Evolutionary conservation across 2,113 vertebrate genomes (phyloP).

Genomic region (Odontesthes bonariensis): DNA sequence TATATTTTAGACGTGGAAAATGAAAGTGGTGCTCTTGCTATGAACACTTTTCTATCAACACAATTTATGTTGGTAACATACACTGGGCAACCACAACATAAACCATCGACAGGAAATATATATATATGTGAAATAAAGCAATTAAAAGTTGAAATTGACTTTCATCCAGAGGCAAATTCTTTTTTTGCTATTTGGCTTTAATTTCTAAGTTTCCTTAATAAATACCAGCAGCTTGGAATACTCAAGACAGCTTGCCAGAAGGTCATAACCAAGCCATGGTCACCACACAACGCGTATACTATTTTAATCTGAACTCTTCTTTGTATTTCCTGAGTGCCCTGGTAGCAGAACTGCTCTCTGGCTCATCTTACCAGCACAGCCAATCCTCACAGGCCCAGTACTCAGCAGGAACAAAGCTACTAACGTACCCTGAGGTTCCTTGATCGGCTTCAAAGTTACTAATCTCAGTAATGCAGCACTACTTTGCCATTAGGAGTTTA

Average conservation of each 20-base stretch:
- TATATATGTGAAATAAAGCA: neutral
- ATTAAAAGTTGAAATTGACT: neutral
- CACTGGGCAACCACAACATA: too few relatives aligned
- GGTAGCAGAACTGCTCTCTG: neutral
- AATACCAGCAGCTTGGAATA: neutral
- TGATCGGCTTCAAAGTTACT: too few relatives aligned
- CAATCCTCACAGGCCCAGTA: too few relatives aligned
- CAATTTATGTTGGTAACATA: too few relatives aligned
- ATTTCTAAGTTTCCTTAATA: neutral
- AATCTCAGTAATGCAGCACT: too few relatives aligned
- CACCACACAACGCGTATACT: neutral
- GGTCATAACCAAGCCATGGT: neutral
- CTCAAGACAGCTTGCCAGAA: neutral
- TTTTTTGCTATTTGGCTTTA: neutral
- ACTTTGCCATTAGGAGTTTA: too few relatives aligned
- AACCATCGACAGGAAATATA: too few relatives aligned
- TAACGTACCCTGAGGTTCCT: too few relatives aligned
- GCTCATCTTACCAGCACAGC: neutral
- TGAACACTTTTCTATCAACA: too few relatives aligned
- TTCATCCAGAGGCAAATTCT: neutral
- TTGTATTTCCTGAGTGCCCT: neutral
- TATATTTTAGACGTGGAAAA: too few relatives aligned
- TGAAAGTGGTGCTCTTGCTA: too few relatives aligned
- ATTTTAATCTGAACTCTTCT: neutral
- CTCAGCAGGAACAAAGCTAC: too few relatives aligned